Base-by-base conservation (phyloP, 2,888 invertebrate genomes). In the Stegana nigrithorax region DNA sequence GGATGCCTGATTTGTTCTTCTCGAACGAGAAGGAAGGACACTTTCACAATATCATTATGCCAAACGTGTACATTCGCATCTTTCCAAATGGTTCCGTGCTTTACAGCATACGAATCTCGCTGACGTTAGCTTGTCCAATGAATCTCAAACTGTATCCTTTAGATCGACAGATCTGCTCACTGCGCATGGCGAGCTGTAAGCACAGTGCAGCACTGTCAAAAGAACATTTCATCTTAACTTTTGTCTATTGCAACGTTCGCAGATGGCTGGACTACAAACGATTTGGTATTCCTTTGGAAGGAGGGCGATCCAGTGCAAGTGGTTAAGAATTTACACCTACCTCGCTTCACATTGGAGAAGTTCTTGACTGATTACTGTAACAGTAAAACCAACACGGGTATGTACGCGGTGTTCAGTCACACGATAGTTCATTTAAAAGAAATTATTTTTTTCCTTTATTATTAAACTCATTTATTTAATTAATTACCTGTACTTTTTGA, bases 1-100 rank as follows among this genome's bases (percentile, higher is more conserved):
- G 98, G 98, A 97, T 97, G 93, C 98, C 98, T 32, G 98, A 98
- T 88, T 88, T 97, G 74, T 98, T 97, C 90, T 97, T 97, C 88
- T 94, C 96, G 62, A 98, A 98, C 84, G 98, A 98, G 88, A 98
- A 98, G 86, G 95, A 96, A 84, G 98, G 97, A 60, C 97, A 97
- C 85, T 94, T 97, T 85, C 97, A 97, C 88, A 94, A 96, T 86
- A 97, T 97, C 87, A 96, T 97, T 86, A 96, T 96, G 95, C 96
- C 97, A 67, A 97, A 98, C 86, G 95, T 97, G 73, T 96, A 98
- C 89, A 95, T 98, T 84, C 89, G 98, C 73, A 97, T 98, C 85
- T 96, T 96, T 87, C 95, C 96, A 64, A 92, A 96, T 80, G 98
- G 98, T 71, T 93, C 93, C 72, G 96, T 98, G 75, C 90, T 97